Base-by-base conservation (phyloP, 2,113 vertebrate genomes). In the Chaetorhynchus papuensis region DNA sequence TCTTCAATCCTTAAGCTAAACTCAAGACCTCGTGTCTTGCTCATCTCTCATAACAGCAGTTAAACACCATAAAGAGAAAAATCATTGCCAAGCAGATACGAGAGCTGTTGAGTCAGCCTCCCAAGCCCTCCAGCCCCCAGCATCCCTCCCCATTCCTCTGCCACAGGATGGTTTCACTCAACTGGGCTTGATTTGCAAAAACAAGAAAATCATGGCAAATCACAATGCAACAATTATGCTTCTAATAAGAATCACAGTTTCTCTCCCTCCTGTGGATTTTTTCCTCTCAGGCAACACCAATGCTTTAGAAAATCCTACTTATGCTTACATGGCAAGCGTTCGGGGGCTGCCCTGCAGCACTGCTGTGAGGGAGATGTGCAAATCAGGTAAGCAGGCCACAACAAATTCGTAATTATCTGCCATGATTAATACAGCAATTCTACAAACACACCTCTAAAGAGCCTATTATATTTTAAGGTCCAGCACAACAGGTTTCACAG, bases 291-390 rank as follows among this genome's bases (percentile, higher is more conserved):
- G 42, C 39, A n/a, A 41, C 35, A 47, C 19, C 35, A 60, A 2
- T 13, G 27, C 61, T 56, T 76, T 17, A 41, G 49, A n/a, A 57
- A 66, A 91, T 27, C 19, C 49, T 44, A 5, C 28, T 56, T 39
- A 9, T 23, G 35, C 39, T 45, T 24, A 30, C 49, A 11, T 0
- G 33, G 66, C 17, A 65, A 77, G 66, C 27, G 13, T 2, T 45
- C 8, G 33, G 50, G 39, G 78, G 44, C 69, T 68, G 81, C 41
- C 69, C 59, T 4, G 5, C 56, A 37, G 57, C 37, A 14, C 50
- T 52, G 72, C 35, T 8, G 1, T 0, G 11, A 70, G 49, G 2
- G 18, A 88, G 41, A 70, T 11, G 45, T 3, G 2, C 30, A 27
- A 6, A 16, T 13, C 70, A 52, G 77, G 54, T n/a, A 83, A 85